Percentiles rank a stretch among this genome's conserved stretches.
These are phyloP conservation scores for Dysdera silvatica DNA, from an alignment of 1,140 invertebrate species.

Conservation along the genomic window DNA sequence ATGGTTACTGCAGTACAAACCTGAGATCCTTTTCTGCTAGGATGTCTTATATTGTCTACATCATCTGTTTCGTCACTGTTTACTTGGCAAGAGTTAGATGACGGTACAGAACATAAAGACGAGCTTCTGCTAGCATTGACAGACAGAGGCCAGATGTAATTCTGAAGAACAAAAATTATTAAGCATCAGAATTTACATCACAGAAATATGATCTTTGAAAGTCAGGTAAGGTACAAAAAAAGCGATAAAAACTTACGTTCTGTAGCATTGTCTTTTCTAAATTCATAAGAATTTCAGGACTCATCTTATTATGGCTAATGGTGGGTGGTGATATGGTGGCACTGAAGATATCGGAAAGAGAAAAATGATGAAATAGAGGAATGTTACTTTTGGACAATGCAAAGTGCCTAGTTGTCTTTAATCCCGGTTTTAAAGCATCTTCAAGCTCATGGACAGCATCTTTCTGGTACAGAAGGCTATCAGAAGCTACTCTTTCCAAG, in stretches of 20 bases:
- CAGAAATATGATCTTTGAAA: not conserved
- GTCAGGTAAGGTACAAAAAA: not conserved
- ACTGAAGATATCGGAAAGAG: slow-evolving; percentile 11
- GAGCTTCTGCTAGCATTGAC: slow-evolving; percentile 17
- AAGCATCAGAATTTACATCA: not conserved
- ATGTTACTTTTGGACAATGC: slow-evolving; percentile 23
- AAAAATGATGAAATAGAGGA: slow-evolving; percentile 13
- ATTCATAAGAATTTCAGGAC: slow-evolving; percentile 6
- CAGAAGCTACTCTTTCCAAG: slow-evolving; percentile 16
- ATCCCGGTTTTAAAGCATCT: slow-evolving; percentile 5
- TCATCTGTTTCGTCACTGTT: slow-evolving; percentile 22
- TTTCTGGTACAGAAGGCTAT: slow-evolving; percentile 16
- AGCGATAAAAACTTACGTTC: slow-evolving; percentile 10
- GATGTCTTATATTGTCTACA: slow-evolving; percentile 7
- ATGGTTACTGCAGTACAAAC: slow-evolving; percentile 5
- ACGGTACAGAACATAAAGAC: slow-evolving; percentile 20
- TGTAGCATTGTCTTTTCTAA: slow-evolving; percentile 14
- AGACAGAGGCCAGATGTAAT: slow-evolving; percentile 12
- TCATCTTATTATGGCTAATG: not conserved
- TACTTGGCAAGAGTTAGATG: slow-evolving; percentile 12
- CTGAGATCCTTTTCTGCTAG: slow-evolving; percentile 20
- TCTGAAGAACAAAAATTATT: slow-evolving; percentile 3
- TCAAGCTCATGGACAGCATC: slow-evolving; percentile 19
- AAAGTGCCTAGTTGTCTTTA: no score
- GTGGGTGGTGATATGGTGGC: slow-evolving; percentile 10